Base-by-base conservation (phyloP, 1,140 invertebrate genomes). In the Diachasmimorpha longicaudata region DNA sequence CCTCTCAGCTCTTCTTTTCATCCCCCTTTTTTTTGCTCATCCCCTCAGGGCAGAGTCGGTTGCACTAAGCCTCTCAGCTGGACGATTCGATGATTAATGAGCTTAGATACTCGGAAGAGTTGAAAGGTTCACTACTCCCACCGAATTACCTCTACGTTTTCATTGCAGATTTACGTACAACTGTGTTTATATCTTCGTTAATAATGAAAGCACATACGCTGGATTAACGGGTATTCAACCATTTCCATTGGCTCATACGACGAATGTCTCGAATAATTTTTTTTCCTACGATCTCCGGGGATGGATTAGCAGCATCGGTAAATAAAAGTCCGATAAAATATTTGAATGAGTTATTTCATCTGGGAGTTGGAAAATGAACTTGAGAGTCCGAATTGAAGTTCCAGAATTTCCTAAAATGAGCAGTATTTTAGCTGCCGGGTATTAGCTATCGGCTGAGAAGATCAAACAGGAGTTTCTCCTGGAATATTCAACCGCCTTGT, bases 51-150 rank as follows among this genome's bases (percentile, higher is more conserved):
- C 78, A 46, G 58, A 63, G 58, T 14, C 58, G 21, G 58, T 58
- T 52, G 70, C 36, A 36, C 25, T 72, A 46, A 73, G 71, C 31
- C 55, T 73, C 52, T 72, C 42, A 72, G 68, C 67, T 72, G 70
- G 68, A 70, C 74, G 77, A 78, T 76, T 72, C 75, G 77, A 78
- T 75, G 77, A 78, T 78, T 78, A 78, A 78, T 74, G 77, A 76
- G 77, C 77, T 78, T 74, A 76, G 77, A 31, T 67, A 46, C 68
- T 69, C 68, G 66, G 21, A 21, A 58, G 52, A 16, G 52, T 58
- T 4, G 52, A 58, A 58, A 58, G 21, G 44, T 16, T 16, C 19
- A 9, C 52, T 58, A 58, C 52, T 21, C n/a, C 6, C 52, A 58
- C 4, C n/a, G 16, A 58, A 4, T 19, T 58, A 58, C 8, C 44